Conservation (phyloP, 2,113 vertebrate genomes). For the Gymnobelideus leadbeateri region DNA sequence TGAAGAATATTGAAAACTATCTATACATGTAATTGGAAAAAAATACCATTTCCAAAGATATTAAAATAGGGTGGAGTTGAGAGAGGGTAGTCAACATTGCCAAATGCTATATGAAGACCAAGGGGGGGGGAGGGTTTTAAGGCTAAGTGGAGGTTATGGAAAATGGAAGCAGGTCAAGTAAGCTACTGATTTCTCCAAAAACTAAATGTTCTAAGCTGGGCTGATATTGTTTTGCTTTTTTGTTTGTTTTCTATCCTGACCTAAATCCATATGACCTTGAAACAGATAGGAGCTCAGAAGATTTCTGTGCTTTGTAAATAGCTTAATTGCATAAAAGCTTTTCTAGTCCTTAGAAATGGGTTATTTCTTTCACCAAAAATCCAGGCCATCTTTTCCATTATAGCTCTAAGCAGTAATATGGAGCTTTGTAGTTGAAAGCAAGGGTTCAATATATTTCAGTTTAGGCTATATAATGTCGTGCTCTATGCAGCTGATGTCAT, state of each 20-base stretch:
- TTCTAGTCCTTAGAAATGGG: not conserved
- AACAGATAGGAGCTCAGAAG: slow-evolving; percentile 47
- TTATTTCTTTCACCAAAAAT: slow-evolving; percentile 43
- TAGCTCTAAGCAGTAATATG: slow-evolving; percentile 24
- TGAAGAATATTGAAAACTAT: no score
- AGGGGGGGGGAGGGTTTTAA: not conserved
- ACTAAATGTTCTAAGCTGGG: not conserved
- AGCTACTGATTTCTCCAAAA: not conserved
- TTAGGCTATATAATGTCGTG: not conserved
- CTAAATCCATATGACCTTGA: slow-evolving; percentile 56
- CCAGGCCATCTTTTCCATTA: slow-evolving; percentile 19
- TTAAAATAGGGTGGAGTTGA: not conserved
- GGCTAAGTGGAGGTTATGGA: not conserved
- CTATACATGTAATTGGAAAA: no score
- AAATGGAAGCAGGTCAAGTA: not conserved
- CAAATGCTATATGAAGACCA: not conserved
- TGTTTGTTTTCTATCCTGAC: slow-evolving; percentile 28
- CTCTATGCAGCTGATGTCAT: slow-evolving; percentile 19
- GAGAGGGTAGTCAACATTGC: not conserved
- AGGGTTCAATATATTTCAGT: slow-evolving; percentile 25
- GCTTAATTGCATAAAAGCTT: not conserved
- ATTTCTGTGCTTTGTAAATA: slow-evolving; percentile 1
- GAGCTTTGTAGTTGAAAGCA: not conserved
- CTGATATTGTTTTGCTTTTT: not conserved
- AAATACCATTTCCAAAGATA: no score